Percentiles rank a stretch among this genome's conserved stretches.
Evolutionary conservation across 2,113 vertebrate genomes (phyloP).

Genomic region (Phaethon lepturus): DNA sequence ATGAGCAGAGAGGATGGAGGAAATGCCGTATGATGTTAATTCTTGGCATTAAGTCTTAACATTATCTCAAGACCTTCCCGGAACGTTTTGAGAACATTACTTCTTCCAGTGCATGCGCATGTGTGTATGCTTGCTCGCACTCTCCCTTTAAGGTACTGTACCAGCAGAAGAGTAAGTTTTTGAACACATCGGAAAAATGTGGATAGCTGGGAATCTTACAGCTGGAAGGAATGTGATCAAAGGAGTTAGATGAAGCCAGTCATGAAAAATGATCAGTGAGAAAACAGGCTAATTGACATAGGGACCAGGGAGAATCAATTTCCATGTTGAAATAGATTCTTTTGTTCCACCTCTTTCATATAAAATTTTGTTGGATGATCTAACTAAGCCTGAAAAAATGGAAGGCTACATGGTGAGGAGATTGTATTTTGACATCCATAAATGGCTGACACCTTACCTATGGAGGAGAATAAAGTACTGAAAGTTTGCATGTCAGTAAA

Average conservation of each 20-base stretch:
- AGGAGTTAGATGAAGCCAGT: neutral
- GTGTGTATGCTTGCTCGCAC: accelerated
- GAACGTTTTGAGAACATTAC: neutral
- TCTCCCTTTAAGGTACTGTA: neutral
- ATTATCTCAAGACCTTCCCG: neutral
- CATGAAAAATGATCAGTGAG: neutral
- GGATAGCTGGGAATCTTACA: neutral
- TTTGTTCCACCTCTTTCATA: neutral
- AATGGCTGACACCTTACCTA: neutral
- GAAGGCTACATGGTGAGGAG: neutral
- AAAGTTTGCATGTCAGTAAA: neutral
- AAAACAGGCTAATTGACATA: neutral
- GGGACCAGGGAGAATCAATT: neutral
- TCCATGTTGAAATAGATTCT: neutral
- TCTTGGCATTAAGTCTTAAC: neutral
- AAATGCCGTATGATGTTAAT: neutral
- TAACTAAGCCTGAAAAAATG: neutral
- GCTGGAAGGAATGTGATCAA: neutral
- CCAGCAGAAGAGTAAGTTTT: neutral
- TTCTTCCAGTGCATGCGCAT: neutral
- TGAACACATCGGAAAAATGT: neutral
- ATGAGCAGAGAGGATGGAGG: neutral
- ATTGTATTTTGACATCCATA: neutral
- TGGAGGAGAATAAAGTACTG: neutral
- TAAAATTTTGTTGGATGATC: neutral